phyloP scores from a whole-genome alignment of 2,113 vertebrate species.

The Prolemur simus region DNA sequence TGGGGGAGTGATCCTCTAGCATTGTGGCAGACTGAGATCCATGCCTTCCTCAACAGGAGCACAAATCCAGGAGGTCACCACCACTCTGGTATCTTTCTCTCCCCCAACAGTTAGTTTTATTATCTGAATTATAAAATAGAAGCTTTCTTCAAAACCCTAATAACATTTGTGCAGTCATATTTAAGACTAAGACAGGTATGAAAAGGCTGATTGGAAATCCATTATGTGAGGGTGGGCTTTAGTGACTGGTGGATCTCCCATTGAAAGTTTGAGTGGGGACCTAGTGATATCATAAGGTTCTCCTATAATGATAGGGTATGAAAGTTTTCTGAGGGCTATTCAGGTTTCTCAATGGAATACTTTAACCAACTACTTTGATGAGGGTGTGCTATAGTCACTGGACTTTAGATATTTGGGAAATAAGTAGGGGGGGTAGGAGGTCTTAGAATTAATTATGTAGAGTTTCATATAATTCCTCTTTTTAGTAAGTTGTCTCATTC shows the following conservation, averaged over 20 bases:
- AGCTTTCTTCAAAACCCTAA: background rate
- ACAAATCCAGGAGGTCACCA: no score
- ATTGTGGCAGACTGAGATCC: no score
- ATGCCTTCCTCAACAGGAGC: no score
- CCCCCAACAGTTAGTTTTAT: no score
- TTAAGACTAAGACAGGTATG: background rate
- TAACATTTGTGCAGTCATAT: background rate
- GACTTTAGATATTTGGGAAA: background rate
- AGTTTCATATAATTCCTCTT: background rate
- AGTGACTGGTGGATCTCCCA: background rate
- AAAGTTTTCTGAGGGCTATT: background rate
- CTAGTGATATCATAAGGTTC: background rate
- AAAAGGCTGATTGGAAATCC: background rate
- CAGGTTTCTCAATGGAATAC: background rate
- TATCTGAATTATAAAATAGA: background rate
- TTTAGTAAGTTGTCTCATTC: background rate
- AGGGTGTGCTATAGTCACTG: background rate
- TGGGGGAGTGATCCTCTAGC: no score
- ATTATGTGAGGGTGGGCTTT: background rate
- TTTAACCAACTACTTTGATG: background rate
- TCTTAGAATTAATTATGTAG: background rate
- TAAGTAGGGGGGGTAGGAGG: background rate
- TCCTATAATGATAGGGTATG: background rate
- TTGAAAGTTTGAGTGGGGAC: background rate
- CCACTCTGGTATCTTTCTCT: no score